Evolutionary conservation across 2,113 vertebrate genomes (phyloP).

Genomic region (Sardina pilchardus): DNA sequence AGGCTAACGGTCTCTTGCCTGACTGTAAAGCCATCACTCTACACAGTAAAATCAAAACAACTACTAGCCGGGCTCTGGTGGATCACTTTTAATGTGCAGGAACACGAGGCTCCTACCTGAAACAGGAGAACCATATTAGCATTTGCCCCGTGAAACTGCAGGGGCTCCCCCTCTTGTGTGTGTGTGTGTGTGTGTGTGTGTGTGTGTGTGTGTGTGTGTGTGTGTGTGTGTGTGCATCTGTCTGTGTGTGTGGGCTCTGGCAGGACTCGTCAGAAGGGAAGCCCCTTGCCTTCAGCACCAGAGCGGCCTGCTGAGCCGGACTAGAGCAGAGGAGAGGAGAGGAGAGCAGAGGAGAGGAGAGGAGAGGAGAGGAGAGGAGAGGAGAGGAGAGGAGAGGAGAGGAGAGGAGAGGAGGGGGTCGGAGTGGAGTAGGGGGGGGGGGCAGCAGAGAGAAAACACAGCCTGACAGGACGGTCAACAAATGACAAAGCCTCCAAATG

Average conservation of each 20-base stretch:
- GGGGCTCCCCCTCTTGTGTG: neutral
- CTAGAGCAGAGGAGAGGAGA: no score
- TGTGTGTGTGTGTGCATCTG: neutral
- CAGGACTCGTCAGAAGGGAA: neutral
- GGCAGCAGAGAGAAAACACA: neutral
- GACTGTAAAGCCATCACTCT: conserved; percentile 1
- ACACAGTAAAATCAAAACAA: conserved; percentile 6
- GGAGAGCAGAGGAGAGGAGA: neutral
- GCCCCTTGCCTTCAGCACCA: neutral
- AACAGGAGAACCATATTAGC: conserved; percentile 1
- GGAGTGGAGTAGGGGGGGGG: neutral
- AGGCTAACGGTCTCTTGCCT: neutral
- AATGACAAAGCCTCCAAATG: conserved; percentile 44
- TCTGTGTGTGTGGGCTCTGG: neutral
- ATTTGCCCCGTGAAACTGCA: neutral
- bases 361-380: neutral
- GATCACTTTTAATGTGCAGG: neutral
- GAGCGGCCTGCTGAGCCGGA: neutral
- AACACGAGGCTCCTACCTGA: neutral
- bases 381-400: neutral
- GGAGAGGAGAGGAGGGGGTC: neutral
- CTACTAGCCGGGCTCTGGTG: neutral
- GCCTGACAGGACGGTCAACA: conserved; percentile 46
- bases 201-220: neutral
- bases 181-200: neutral